These are phyloP conservation scores for Hesperia comma DNA, from an alignment of 2,888 invertebrate genomes.

Conservation along the genomic window DNA sequence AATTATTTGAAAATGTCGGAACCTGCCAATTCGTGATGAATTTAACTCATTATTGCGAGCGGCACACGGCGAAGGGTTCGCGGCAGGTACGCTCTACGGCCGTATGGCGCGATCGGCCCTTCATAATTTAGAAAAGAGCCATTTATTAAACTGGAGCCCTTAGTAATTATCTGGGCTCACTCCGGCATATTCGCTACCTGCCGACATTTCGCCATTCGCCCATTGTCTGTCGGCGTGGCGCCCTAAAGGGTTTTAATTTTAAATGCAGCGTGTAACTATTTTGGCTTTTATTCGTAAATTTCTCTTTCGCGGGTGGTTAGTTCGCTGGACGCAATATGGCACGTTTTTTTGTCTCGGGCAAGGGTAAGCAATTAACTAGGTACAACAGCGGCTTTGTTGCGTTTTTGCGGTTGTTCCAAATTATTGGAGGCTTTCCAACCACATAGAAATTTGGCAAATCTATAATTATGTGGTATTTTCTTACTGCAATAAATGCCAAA, in stretches of 20 bases:
- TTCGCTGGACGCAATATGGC: conserved; percentile 81
- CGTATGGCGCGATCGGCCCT: conserved; percentile 81
- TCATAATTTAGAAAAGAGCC: conserved; percentile 81
- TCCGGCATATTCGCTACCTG: conserved; percentile 83
- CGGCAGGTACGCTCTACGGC: conserved; percentile 80
- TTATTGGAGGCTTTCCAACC: conserved; percentile 43
- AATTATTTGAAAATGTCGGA: conserved; percentile 10
- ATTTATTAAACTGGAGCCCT: conserved; percentile 82
- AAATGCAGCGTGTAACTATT: conserved; percentile 83
- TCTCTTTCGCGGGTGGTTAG: conserved; percentile 82
- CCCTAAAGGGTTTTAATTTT: conserved; percentile 84
- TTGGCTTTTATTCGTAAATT: conserved; percentile 78
- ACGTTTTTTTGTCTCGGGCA: conserved; percentile 67
- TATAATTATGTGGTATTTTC: conserved; percentile 17
- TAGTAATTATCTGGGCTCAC: conserved; percentile 78
- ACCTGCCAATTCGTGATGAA: conserved; percentile 38
- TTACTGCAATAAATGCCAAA: neutral
- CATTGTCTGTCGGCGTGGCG: conserved; percentile 83
- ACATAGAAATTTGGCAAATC: conserved; percentile 20
- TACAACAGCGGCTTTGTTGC: conserved; percentile 68
- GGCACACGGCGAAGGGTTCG: conserved; percentile 74
- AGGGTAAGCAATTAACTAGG: conserved; percentile 79
- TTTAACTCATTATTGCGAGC: conserved; percentile 65
- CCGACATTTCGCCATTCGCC: conserved; percentile 81
- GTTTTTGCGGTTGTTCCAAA: conserved; percentile 71